These are phyloP conservation scores for Menura novaehollandiae DNA, from an alignment of 2,113 vertebrate species.

Conservation along the genomic window DNA sequence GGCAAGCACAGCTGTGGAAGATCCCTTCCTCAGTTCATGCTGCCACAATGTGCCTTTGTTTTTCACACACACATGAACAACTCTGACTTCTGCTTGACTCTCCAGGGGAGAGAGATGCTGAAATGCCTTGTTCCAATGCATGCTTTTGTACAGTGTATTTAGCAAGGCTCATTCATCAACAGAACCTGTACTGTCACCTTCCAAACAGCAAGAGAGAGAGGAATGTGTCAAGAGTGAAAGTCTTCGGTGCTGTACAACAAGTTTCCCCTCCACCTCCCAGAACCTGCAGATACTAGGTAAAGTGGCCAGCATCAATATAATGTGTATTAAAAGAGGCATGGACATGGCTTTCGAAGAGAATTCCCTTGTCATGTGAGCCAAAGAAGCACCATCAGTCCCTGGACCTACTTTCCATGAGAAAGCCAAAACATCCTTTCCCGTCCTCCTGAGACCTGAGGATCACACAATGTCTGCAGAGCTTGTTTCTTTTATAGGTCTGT, in stretches of 20 bases:
- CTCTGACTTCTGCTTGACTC: neutral
- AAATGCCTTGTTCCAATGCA: neutral
- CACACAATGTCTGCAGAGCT: neutral
- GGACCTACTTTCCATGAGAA: neutral
- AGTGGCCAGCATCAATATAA: neutral
- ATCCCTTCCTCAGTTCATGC: neutral
- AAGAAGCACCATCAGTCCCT: neutral
- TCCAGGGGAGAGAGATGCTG: neutral
- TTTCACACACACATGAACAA: neutral
- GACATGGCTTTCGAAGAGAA: neutral
- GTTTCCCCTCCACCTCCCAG: neutral
- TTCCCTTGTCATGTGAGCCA: neutral
- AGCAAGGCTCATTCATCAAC: neutral
- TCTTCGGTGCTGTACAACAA: neutral
- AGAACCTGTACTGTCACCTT: neutral
- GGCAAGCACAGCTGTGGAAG: neutral
- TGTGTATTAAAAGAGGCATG: neutral
- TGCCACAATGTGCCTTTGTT: accelerated
- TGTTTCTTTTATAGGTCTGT: neutral
- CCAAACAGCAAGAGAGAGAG: neutral
- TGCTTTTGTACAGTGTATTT: neutral
- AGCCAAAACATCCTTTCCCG: neutral
- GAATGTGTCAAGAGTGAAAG: neutral
- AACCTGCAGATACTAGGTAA: neutral
- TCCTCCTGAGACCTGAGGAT: neutral